phyloP scores from a whole-genome alignment of 2,888 invertebrate genomes.

The Mechanitis messenoides region DNA sequence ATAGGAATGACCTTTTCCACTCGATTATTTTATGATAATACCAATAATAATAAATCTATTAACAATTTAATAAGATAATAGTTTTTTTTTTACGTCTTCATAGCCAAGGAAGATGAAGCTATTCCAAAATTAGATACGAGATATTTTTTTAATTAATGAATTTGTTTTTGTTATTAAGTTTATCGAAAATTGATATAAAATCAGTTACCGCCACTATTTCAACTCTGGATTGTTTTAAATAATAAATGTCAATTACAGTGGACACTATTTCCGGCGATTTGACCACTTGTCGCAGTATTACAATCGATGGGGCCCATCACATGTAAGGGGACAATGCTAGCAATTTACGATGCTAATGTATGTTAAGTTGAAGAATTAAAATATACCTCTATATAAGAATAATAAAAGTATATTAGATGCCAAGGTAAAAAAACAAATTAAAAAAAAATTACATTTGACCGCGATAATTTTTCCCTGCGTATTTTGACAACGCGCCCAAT shows the following conservation, averaged over 20 bases:
- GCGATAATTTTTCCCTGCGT: conserved; percentile 95
- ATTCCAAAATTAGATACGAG: no score
- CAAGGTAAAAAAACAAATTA: neutral
- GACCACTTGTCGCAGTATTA: conserved; percentile 38
- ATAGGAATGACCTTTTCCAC: conserved; percentile 60
- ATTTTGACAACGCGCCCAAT: conserved; percentile 91
- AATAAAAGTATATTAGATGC: neutral
- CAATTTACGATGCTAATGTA: no score
- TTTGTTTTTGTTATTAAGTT: no score
- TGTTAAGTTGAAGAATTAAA: no score
- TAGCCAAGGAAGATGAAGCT: no score
- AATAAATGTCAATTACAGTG: conserved; percentile 36
- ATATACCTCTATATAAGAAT: neutral
- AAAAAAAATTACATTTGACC: conserved; percentile 62
- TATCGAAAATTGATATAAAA: neutral
- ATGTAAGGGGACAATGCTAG: neutral
- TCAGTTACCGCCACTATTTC: conserved; percentile 50
- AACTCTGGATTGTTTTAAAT: conserved; percentile 30
- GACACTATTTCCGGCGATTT: conserved; percentile 55
- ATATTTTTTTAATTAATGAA: no score
- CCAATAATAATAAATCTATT: conserved; percentile 15
- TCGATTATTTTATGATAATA: conserved; percentile 37
- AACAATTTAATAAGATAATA: conserved; percentile 12
- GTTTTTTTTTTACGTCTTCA: neutral
- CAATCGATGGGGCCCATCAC: conserved; percentile 1